A percentile compares a stretch with the other conserved stretches of the same genome.
These are phyloP conservation scores for Mythimna loreyi DNA, from an alignment of 2,888 invertebrate species.

Conservation along the genomic window DNA sequence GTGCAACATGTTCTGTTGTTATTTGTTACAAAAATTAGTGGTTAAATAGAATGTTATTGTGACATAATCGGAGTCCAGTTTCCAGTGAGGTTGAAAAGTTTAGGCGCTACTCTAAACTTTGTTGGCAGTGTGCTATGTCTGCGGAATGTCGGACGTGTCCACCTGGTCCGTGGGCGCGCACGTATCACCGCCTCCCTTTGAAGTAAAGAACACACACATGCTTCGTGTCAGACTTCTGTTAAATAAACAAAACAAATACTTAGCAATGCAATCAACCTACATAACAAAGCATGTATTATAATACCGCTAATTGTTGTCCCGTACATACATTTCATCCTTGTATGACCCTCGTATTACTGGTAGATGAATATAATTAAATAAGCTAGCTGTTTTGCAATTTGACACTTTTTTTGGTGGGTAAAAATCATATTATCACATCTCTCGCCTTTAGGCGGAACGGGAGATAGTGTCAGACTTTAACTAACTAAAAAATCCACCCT, in stretches of 20 bases:
- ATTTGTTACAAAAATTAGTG: constrained; percentile 16
- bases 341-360: constrained; percentile 10
- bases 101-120: constrained; percentile 72
- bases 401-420: too few species aligned
- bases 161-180: constrained; percentile 82
- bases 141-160: constrained; percentile 79
- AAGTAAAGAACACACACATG: constrained; percentile 72
- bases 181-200: constrained; percentile 77
- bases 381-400: background rate
- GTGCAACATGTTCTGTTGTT: constrained; percentile 24
- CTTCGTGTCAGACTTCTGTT: constrained; percentile 65
- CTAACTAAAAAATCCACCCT: too few species aligned
- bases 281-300: constrained; percentile 63
- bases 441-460: too few species aligned
- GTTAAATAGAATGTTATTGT: constrained; percentile 22
- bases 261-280: constrained; percentile 75
- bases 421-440: too few species aligned
- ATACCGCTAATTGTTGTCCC: constrained; percentile 71
- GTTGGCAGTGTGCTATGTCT: constrained; percentile 77
- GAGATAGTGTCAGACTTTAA: too few species aligned
- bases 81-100: constrained; percentile 72
- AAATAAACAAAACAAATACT: constrained; percentile 68
- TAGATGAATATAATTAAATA: background rate
- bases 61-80: constrained; percentile 25
- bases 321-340: constrained; percentile 49